These are phyloP conservation scores for Pyxicephalus adspersus DNA, from an alignment of 2,113 vertebrate species.

Conservation along the genomic window DNA sequence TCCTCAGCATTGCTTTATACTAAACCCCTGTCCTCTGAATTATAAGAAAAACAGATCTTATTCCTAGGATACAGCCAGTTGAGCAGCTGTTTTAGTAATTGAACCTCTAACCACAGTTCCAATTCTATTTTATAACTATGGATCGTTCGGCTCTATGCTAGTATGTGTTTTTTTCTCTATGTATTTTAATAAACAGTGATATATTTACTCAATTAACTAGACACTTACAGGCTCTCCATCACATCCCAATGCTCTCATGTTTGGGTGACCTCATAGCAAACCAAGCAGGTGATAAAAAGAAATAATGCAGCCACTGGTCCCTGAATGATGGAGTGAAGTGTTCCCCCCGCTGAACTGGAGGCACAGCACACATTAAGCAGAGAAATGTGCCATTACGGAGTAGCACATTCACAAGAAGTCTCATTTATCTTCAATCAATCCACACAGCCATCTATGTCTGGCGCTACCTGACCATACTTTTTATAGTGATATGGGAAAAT, in stretches of 20 bases:
- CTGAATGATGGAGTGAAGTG: slow-evolving; percentile 53
- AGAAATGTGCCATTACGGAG: slow-evolving; percentile 35
- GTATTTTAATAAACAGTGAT: slow-evolving; percentile 54
- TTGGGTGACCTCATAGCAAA: slow-evolving; percentile 56
- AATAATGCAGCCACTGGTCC: slow-evolving; percentile 32
- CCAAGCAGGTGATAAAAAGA: slow-evolving; percentile 58
- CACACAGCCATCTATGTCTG: slow-evolving; percentile 30
- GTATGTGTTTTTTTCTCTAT: slow-evolving; percentile 10
- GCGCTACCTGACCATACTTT: background rate
- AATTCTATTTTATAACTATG: slow-evolving; percentile 41
- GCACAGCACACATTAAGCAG: slow-evolving; percentile 27
- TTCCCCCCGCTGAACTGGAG: slow-evolving; percentile 18
- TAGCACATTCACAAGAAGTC: slow-evolving; percentile 13
- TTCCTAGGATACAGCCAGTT: slow-evolving; percentile 17
- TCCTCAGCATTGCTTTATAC: background rate
- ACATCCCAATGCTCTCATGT: slow-evolving; percentile 60
- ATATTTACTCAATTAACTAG: slow-evolving; percentile 59
- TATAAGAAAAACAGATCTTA: slow-evolving; percentile 28
- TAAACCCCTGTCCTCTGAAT: slow-evolving; percentile 7
- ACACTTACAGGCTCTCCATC: slow-evolving; percentile 60
- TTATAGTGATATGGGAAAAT: slow-evolving; percentile 7
- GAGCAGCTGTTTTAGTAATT: slow-evolving; percentile 36
- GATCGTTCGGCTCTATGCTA: background rate
- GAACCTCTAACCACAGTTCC: slow-evolving; percentile 4
- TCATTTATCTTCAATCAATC: slow-evolving; percentile 50